Base-by-base conservation (phyloP, 2,888 invertebrate species). In the Thecocarcelia acutangulata region DNA sequence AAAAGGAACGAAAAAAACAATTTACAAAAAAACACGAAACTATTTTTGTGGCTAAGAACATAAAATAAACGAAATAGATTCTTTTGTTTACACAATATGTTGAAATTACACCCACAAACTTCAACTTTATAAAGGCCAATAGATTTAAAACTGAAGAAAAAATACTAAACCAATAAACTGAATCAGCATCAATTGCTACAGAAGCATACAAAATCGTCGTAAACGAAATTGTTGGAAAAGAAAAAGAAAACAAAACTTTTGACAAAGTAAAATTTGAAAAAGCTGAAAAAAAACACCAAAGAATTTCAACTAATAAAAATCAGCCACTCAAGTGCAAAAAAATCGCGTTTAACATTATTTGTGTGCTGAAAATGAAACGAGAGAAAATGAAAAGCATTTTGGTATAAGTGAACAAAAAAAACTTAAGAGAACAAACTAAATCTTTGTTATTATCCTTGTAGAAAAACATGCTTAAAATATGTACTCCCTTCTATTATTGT, bases 241-340 rank as follows among this genome's bases (percentile, higher is more conserved):
- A 54, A 40, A 11, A 52, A 44, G 19, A 76, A 61, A 42, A 75
- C 37, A 48, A 50, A 78, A 78, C 78, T 59, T 66, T 78, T 73
- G 46, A 72, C 66, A 78, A 73, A 78, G 58, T 77, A 52, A 70
- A 56, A 70, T 48, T 56, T 56, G 48, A 21, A 21, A 48, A 42
- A 28, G 24, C 28, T 44, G 59, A 37, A 44, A 44, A 21, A n/a
- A 42, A 15, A 77, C 58, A 64, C 44, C 58, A 78, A 78, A 89
- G 89, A 90, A 90, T 90, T 82, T 89, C 88, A 88, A 89, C 90
- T 90, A 90, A 90, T 90, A 90, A 90, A 90, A 90, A 90, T 90
- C 88, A 89, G 86, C 86, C 90, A 90, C 87, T 90, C 90, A 89
- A 90, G 90, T 90, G 90, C 88, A 89, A 90, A 90, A 90, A 89